Conservation (phyloP, 2,797 vertebrate genomes). For the Pipistrellus pygmaeus region DNA sequence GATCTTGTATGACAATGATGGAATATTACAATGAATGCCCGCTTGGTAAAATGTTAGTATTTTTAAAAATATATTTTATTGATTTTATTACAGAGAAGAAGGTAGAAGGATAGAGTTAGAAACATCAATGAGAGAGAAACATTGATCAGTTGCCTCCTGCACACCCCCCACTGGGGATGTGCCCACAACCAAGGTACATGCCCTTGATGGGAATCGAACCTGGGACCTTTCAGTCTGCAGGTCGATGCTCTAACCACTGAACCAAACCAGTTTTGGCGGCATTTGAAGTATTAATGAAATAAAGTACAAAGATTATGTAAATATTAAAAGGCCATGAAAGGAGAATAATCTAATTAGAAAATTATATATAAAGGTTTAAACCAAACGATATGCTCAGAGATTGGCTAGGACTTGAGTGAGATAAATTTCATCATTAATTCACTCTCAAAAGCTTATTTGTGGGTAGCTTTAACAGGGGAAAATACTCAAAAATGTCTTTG, state of each 20-base stretch:
- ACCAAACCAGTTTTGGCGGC: no score
- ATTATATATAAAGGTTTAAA: background rate
- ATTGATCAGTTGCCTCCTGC: no score
- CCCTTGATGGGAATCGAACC: no score
- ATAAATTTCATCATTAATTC: background rate
- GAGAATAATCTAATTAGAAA: conserved; percentile 66
- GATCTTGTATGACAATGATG: conserved; percentile 67
- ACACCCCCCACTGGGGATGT: no score
- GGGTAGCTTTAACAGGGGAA: background rate
- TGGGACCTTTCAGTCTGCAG: no score
- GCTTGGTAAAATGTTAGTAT: conserved; percentile 33
- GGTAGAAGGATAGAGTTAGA: no score
- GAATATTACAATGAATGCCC: background rate
- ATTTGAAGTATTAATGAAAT: conserved; percentile 69
- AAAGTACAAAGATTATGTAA: conserved; percentile 66
- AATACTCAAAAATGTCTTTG: conserved; percentile 14
- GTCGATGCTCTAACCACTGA: no score
- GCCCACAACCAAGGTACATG: no score
- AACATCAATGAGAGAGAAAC: no score
- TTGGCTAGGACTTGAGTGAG: background rate
- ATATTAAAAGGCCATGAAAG: conserved; percentile 52
- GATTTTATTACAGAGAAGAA: no score
- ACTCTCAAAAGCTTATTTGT: conserved; percentile 24
- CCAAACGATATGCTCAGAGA: conserved; percentile 36
- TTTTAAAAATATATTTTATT: background rate